Percentiles rank a stretch among this genome's conserved stretches.
These are phyloP conservation scores for Limnephilus lunatus DNA, from an alignment of 2,888 invertebrate genomes.

Conservation along the genomic window DNA sequence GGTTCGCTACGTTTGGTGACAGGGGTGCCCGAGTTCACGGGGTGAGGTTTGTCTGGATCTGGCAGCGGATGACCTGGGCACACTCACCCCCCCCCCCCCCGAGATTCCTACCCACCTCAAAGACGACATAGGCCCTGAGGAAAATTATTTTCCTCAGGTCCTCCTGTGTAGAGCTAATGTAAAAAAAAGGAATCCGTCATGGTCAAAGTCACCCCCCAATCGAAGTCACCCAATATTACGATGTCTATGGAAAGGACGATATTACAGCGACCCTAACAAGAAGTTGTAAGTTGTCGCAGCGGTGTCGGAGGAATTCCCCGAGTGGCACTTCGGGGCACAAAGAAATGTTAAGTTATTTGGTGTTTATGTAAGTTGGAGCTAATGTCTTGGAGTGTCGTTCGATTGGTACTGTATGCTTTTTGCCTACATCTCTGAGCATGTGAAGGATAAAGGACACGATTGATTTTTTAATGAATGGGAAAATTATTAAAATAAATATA, in stretches of 20 bases:
- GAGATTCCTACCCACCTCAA: no score
- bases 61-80: no score
- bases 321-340: neutral
- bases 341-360: neutral
- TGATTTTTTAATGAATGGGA: neutral
- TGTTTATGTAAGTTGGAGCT: slow-evolving; percentile 2
- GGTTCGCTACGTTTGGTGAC: no score
- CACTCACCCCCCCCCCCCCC: no score
- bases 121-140: no score
- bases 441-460: neutral
- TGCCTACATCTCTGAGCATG: neutral
- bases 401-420: neutral
- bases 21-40: no score
- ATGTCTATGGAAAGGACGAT: neutral
- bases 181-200: no score
- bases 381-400: neutral
- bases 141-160: no score
- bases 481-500: neutral
- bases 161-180: no score
- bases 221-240: neutral
- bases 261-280: neutral
- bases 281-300: neutral
- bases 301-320: neutral
- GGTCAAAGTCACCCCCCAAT: no score
- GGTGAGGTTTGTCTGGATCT: no score